A percentile compares a stretch with the other conserved stretches of the same genome.
phyloP scores from a whole-genome alignment of 2,797 vertebrate species.

The Siniperca obscura region DNA sequence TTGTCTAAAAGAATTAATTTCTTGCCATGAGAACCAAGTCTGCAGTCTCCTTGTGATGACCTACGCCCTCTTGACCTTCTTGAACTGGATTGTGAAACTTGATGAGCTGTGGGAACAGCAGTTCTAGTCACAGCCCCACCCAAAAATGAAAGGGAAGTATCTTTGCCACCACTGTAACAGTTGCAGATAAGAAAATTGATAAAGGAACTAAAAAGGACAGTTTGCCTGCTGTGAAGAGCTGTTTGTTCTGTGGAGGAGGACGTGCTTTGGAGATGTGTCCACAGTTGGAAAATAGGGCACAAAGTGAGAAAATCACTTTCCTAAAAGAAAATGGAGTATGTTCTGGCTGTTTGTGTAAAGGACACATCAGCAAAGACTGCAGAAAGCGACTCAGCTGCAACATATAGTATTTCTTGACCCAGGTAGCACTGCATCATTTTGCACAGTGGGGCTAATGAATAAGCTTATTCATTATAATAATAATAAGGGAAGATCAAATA shows the following conservation, averaged over 20 bases:
- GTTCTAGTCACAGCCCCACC: not conserved
- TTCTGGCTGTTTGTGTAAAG: not conserved
- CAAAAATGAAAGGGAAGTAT: not conserved
- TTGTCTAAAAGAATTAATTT: not conserved
- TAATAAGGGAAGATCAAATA: too few relatives aligned
- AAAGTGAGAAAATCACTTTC: not conserved
- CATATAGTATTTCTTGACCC: not conserved
- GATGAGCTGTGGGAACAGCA: too few relatives aligned
- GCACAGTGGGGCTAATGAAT: not conserved
- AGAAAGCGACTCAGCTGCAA: not conserved
- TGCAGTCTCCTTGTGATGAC: not conserved
- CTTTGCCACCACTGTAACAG: not conserved
- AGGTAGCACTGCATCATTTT: constrained; percentile 1
- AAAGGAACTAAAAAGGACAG: not conserved
- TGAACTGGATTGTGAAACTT: too few relatives aligned
- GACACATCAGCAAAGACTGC: constrained; percentile 8
- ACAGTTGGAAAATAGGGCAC: not conserved
- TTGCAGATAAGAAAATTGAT: not conserved
- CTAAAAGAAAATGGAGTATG: not conserved
- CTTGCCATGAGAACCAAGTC: not conserved
- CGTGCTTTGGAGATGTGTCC: not conserved
- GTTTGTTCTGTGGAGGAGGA: not conserved
- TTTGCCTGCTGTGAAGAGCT: not conserved
- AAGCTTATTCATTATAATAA: too few relatives aligned
- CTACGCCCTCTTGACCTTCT: not conserved